These are phyloP conservation scores for Zapus hudsonius DNA, from an alignment of 2,113 vertebrate genomes.

Conservation along the genomic window DNA sequence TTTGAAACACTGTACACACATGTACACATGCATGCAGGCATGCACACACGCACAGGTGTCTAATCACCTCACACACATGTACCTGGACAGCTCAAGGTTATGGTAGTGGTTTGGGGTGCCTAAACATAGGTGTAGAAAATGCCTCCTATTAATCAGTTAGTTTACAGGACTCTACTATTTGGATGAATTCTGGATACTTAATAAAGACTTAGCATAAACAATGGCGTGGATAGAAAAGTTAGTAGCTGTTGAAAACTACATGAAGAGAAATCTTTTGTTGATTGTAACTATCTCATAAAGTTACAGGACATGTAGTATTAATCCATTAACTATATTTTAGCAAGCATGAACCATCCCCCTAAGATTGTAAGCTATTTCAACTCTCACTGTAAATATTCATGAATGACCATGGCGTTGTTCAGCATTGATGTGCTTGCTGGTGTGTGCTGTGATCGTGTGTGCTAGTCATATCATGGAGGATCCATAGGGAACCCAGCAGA, in stretches of 20 bases:
- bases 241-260: not conserved
- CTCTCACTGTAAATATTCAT: not conserved
- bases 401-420: not conserved
- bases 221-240: not conserved
- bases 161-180: not conserved
- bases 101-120: not conserved
- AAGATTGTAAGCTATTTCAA: not conserved
- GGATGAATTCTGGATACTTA: not conserved
- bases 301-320: not conserved
- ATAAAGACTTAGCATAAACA: not conserved
- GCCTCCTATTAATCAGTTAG: not conserved
- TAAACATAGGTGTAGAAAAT: not conserved
- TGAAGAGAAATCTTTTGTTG: not conserved
- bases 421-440: not conserved
- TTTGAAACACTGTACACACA: not conserved
- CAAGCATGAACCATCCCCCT: not conserved
- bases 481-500: no score
- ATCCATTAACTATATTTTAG: fast-evolving
- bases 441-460: not conserved
- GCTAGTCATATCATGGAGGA: no score
- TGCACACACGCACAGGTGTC: not conserved
- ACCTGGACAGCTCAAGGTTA: not conserved
- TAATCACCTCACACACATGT: not conserved
- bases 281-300: not conserved
- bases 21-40: not conserved